A percentile compares a stretch with the other conserved stretches of the same genome.
Conservation (phyloP, 2,797 vertebrate species). For the Fistularia tabacaria region DNA sequence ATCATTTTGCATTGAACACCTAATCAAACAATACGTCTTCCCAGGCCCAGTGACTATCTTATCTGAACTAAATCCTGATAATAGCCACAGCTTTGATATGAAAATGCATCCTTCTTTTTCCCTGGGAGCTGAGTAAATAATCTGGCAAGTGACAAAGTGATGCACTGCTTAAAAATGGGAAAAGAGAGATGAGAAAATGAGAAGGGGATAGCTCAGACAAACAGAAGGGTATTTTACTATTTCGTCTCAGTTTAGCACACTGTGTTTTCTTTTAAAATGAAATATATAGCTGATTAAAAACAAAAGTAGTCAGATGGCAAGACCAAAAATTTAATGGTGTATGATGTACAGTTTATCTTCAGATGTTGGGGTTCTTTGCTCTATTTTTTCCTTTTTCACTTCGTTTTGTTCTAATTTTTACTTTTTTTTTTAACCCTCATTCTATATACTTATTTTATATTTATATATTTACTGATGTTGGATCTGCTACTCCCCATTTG, state of each 20-base stretch:
- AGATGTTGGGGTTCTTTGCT: too few species aligned
- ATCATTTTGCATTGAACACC: conserved; percentile 14
- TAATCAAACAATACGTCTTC: conserved; percentile 11
- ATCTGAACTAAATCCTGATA: conserved; percentile 48
- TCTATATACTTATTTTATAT: too few species aligned
- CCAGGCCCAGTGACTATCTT: conserved; percentile 14
- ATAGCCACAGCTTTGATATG: conserved; percentile 47
- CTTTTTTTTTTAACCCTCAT: too few species aligned
- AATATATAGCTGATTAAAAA: neutral
- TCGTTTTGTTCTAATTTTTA: too few species aligned
- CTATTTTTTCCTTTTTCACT: too few species aligned
- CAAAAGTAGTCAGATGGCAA: neutral
- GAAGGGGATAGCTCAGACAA: neutral
- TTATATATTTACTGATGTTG: too few species aligned
- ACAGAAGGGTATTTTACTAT: neutral
- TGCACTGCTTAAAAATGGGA: conserved; percentile 1
- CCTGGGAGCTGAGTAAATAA: conserved; percentile 24
- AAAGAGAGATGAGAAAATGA: conserved; percentile 3
- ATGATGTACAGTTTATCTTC: too few species aligned
- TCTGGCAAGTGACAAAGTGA: conserved; percentile 20
- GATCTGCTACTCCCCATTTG: too few species aligned
- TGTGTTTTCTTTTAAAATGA: too few species aligned
- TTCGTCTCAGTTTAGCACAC: too few species aligned
- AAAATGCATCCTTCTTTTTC: conserved; percentile 43
- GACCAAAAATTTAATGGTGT: too few species aligned